Percentiles rank a stretch among this genome's conserved stretches.
Evolutionary conservation across 2,113 vertebrate species (phyloP).

Genomic region (Crocuta crocuta): DNA sequence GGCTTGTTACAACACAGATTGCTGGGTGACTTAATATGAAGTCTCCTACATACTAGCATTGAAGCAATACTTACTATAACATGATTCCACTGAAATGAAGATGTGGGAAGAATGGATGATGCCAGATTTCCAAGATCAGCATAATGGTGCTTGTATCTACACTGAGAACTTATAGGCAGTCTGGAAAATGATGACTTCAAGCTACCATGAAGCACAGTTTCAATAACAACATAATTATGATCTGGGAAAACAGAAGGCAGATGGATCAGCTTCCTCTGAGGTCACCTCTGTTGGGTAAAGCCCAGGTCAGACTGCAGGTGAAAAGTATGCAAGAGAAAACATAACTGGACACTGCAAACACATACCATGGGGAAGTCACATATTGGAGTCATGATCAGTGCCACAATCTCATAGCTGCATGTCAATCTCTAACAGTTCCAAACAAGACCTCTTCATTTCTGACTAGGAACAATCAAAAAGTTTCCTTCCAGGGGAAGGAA

Average conservation of each 20-base stretch:
- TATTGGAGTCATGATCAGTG: not conserved
- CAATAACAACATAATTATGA: conserved; percentile 16
- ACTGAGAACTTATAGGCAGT: not conserved
- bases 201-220: conserved; percentile 46
- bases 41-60: not conserved
- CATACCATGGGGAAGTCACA: not conserved
- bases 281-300: conserved; percentile 54
- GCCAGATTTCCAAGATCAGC: not conserved
- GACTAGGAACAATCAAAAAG: not conserved
- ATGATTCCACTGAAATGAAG: not conserved
- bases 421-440: not conserved
- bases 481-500: not conserved
- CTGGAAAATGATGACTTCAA: conserved; percentile 58
- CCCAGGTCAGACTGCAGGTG: conserved; percentile 3
- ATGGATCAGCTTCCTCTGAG: conserved; percentile 30
- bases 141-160: not conserved
- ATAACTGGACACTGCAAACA: not conserved
- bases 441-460: not conserved
- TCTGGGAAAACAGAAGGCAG: conserved; percentile 59
- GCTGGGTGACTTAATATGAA: not conserved
- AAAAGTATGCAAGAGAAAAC: not conserved
- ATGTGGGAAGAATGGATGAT: not conserved
- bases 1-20: not conserved
- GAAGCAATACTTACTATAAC: not conserved
- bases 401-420: not conserved